Conservation (phyloP, 1,140 invertebrate genomes). For the Ooceraea biroi region DNA sequence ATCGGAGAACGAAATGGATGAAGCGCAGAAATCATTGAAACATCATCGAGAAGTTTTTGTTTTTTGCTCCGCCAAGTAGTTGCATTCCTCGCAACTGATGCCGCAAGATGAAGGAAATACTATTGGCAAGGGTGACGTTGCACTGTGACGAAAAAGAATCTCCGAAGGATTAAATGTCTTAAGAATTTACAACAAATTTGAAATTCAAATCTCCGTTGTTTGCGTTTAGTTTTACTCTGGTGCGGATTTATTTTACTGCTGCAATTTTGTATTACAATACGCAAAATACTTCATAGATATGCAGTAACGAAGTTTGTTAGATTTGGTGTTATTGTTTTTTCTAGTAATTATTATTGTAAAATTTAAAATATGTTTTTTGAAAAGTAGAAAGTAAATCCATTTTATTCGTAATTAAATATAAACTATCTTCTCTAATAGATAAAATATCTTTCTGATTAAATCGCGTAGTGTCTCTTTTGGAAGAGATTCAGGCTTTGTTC, state of each 20-base stretch:
- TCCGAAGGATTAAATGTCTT: not conserved
- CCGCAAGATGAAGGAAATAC: not conserved
- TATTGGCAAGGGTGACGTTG: not conserved
- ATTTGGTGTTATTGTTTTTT: too few relatives aligned
- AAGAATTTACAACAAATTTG: not conserved
- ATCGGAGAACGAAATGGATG: constrained; percentile 13
- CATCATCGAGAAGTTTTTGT: not conserved
- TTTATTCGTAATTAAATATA: not conserved
- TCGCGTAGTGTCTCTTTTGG: not conserved
- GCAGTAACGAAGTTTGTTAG: not conserved
- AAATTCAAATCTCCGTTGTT: not conserved
- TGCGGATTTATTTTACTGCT: not conserved
- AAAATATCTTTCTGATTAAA: not conserved
- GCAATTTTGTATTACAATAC: not conserved
- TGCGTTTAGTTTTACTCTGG: not conserved
- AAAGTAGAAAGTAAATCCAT: not conserved
- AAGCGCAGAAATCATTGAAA: constrained; percentile 11
- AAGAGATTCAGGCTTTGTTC: not conserved
- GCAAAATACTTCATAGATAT: too few relatives aligned
- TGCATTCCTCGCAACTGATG: not conserved
- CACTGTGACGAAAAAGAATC: not conserved
- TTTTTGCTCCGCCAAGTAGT: not conserved
- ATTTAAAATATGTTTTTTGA: too few relatives aligned
- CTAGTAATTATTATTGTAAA: too few relatives aligned
- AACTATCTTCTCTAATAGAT: not conserved